Evolutionary conservation across 2,113 vertebrate species (phyloP), one percentile per base, ranked within the genome.

Genomic region (Camelus dromedarius): DNA sequence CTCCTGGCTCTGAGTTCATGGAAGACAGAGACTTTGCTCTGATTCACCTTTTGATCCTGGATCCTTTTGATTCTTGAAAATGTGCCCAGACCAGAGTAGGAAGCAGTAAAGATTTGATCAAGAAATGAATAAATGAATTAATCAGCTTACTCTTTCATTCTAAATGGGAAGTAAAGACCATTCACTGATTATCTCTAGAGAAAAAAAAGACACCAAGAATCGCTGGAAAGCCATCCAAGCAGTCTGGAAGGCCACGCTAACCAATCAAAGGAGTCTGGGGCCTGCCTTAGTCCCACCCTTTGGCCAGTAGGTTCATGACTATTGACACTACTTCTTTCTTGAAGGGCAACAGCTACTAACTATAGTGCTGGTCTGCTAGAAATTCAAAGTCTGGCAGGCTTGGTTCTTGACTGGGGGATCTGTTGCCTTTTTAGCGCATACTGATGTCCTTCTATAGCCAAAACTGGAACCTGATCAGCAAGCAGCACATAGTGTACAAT

Each of bases 71-170:
- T 54, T 93, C 62, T 91, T 88, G n/a, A 70, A 12, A 58, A 14
- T 22, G 2, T 54, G 20, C 22, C 64, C 73, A 66, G 35, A 38
- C 22, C 76, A 91, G 48, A 66, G 13, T 13, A 81, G 38, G 16
- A 92, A 94, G 60, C 58, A 81, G 60, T 52, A 66, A 80, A 46
- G 38, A 83, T 52, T 64, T 70, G 48, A 91, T 80, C 15, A 89
- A 86, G 56, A 15, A 82, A 95, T 32, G 18, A 88, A 67, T 35
- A 28, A 64, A 56, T n/a, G 0, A 80, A 42, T 93, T 32, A 64
- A 24, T 48, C 42, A 72, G 22, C 69, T 86, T 89, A 54, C 22
- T 48, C 28, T 97, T 77, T 87, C 5, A 81, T 93, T 94, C 20
- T 52, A 92, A 72, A 13, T 50, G 14, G 32, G 26, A 91, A 73